Base-by-base conservation (phyloP, 2,797 vertebrate species). In the Acanthis flammea region DNA sequence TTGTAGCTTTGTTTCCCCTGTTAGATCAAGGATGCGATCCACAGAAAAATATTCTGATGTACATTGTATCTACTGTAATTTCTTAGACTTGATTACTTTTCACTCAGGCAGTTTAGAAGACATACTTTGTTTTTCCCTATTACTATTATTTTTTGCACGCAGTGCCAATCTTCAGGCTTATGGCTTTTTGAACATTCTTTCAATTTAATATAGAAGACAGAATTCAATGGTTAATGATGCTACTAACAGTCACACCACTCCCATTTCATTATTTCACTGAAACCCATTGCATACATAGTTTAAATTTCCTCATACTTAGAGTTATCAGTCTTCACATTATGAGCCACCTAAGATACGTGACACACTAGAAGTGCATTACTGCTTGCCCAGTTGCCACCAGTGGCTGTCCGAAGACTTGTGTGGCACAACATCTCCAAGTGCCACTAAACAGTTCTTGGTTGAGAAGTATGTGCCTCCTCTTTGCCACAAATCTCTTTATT, bases 151-250 rank as follows among this genome's bases (percentile, higher is more conserved):
- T 96, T 97, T 97, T 92, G 93, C 78, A 96, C 88, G 73, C 97
- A 97, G 97, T 97, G 97, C 97, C 98, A 97, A 97, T 98, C 94
- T 97, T 98, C 97, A 94, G 97, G 97, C 98, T 98, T 98, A 98
- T 98, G 98, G 98, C 98, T 98, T 98, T 97, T 98, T 95, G 90
- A 97, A 97, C 88, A 94, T 94, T 96, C 79, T 97, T 95, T 96
- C 89, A 94, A 94, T 97, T 96, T 94, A 93, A 93, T 92, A 97
- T 17, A 96, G 97, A 97, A 96, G 95, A 97, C 96, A 96, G 92
- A 97, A 97, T 96, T 97, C 90, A 94, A 48, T 84, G 96, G 92
- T 96, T 79, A 97, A 92, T 4, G 19, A 96, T 89, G 90, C 86
- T 95, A 83, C 94, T 96, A 94, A 92, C 74, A 83, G 84, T 74